phyloP scores from a whole-genome alignment of 2,113 vertebrate species.

The Asarcornis scutulata region DNA sequence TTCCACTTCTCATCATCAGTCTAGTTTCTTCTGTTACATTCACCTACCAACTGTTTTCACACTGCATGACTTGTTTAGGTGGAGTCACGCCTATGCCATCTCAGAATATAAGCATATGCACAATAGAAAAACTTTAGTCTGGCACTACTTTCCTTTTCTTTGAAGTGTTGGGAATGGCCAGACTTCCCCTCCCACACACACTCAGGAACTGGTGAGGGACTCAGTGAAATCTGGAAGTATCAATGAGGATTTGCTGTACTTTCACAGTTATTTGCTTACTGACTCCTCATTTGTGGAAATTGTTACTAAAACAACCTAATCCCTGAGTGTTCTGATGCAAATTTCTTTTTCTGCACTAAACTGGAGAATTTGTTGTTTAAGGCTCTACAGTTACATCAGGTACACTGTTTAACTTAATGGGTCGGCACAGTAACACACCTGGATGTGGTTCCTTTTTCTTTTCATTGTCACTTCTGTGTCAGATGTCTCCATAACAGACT shows the following conservation, averaged over 20 bases:
- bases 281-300: background rate
- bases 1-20: background rate
- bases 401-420: background rate
- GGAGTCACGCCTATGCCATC: background rate
- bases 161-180: conserved; percentile 2
- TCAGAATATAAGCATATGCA: conserved; percentile 3
- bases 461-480: background rate
- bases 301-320: background rate
- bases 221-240: background rate
- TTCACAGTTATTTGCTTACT: background rate
- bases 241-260: conserved; percentile 1
- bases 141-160: conserved; percentile 20
- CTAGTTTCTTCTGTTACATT: background rate
- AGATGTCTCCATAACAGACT: background rate
- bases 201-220: background rate
- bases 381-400: background rate
- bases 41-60: conserved; percentile 44
- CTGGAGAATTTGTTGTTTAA: background rate
- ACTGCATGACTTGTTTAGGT: conserved; percentile 4
- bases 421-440: background rate
- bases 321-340: background rate
- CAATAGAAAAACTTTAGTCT: conserved; percentile 48
- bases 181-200: background rate
- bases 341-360: background rate
- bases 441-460: background rate